Base-by-base conservation (phyloP, 2,888 invertebrate genomes). In the Mythimna ferrago region DNA sequence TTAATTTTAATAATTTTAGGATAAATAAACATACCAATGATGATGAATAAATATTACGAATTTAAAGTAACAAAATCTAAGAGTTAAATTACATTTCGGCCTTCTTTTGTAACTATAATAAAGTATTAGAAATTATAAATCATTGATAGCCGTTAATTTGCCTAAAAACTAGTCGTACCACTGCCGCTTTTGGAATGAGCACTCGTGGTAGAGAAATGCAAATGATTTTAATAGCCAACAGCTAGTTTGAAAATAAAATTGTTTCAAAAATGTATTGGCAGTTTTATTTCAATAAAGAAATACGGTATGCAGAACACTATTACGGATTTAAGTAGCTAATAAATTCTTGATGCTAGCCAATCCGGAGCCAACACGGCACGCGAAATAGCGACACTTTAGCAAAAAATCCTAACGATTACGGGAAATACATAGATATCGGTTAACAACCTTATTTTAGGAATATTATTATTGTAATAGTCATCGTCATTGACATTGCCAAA, bases 121-220 rank as follows among this genome's bases (percentile, higher is more conserved):
- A 5, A 16, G 16, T 60, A 48, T 79, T 73, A 68, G 68, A 80
- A 72, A 74, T 66, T 66, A 68, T 71, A 71, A 76, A 80, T 75
- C 21, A 72, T 21, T 57, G 56, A 73, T 58, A 57, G 63, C 63
- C 57, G 58, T 76, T 68, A 58, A 74, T 74, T 72, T 51, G 38
- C 21, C 73, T 71, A 69, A 58, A 66, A 74, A 71, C 73, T 71
- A 56, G 71, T 62, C 19, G 44, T 53, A 77, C 51, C 19, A 68
- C 62, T 71, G 66, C 64, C 48, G 26, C 9, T 35, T 67, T 64
- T 58, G 57, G 26, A 71, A 64, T 54, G 44, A 80, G 44, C 48
- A 44, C 11, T 66, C 56, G 57, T 57, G 48, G 57, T 57, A 73
- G 62, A 69, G 53, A 71, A 76, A 82, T 82, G 71, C 62, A 67